Evolutionary conservation across 1,140 invertebrate genomes (phyloP).

Genomic region (Marisa cornuarietis): DNA sequence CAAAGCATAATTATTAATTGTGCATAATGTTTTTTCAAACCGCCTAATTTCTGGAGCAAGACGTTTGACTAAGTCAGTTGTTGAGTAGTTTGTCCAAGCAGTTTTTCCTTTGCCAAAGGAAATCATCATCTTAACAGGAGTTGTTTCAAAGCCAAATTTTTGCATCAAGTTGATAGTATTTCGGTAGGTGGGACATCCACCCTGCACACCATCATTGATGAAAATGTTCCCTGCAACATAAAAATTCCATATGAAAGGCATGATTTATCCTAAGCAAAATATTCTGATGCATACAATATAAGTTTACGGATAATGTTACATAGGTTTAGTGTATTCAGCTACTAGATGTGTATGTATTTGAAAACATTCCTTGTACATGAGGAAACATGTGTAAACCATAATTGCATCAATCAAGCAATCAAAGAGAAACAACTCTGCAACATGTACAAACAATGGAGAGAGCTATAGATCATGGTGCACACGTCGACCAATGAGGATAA

Average conservation of each 20-base stretch:
- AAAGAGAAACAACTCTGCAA: too few relatives aligned
- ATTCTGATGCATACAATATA: too few relatives aligned
- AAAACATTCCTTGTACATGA: too few relatives aligned
- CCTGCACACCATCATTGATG: conserved; percentile 58
- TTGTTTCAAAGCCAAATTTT: conserved; percentile 42
- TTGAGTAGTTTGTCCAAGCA: conserved; percentile 55
- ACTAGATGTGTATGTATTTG: too few relatives aligned
- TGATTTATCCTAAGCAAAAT: too few relatives aligned
- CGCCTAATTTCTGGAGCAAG: conserved; percentile 46
- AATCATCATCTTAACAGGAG: conserved; percentile 52
- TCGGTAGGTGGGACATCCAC: conserved; percentile 49
- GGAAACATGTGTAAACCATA: too few relatives aligned
- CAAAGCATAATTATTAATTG: conserved; percentile 49
- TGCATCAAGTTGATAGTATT: conserved; percentile 51
- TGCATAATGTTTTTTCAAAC: conserved; percentile 46
- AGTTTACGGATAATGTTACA: too few relatives aligned
- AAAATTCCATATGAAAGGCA: neutral
- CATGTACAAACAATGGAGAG: too few relatives aligned
- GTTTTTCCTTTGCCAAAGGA: conserved; percentile 55
- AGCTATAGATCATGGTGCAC: too few relatives aligned
- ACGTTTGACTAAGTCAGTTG: conserved; percentile 42
- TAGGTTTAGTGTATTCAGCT: too few relatives aligned
- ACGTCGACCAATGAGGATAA: too few relatives aligned
- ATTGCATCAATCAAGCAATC: too few relatives aligned
- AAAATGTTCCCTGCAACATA: conserved; percentile 32